phyloP scores from a whole-genome alignment of 2,113 vertebrate genomes.

The Copsychus sechellarum region DNA sequence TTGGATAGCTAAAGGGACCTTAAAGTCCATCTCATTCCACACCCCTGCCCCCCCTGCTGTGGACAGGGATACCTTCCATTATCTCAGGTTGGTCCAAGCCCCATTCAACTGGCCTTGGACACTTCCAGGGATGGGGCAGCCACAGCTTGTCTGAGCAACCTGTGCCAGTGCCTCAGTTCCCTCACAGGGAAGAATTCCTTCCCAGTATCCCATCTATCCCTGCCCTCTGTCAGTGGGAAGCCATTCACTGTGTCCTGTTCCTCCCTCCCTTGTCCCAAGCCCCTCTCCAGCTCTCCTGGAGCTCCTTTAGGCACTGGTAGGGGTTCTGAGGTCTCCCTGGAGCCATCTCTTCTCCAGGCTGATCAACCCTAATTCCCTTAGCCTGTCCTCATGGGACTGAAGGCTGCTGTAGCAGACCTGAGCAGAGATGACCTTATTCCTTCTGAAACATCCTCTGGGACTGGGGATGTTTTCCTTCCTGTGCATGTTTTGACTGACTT shows the following conservation, averaged over 20 bases:
- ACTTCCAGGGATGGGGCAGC: background rate
- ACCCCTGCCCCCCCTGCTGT: too few species aligned
- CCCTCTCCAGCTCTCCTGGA: background rate
- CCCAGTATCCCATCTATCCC: background rate
- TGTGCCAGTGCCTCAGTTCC: background rate
- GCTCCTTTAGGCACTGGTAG: rapidly evolving
- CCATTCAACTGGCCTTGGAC: rapidly evolving
- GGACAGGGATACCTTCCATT: background rate
- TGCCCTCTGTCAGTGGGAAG: background rate
- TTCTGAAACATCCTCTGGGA: background rate
- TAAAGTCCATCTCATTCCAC: background rate
- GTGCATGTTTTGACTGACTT: background rate
- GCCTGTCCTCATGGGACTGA: background rate
- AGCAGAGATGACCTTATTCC: background rate
- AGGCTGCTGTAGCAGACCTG: background rate
- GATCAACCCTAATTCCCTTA: background rate
- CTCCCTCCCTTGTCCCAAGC: background rate
- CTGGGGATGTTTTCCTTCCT: background rate
- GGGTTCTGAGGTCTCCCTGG: background rate
- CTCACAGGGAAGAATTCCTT: background rate
- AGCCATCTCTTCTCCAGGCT: background rate
- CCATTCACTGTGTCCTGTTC: background rate
- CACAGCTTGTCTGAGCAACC: rapidly evolving
- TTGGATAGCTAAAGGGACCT: background rate
- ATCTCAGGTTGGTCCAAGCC: background rate